Evolutionary conservation across 1,140 invertebrate genomes (phyloP).

Genomic region (Fopius arisanus): DNA sequence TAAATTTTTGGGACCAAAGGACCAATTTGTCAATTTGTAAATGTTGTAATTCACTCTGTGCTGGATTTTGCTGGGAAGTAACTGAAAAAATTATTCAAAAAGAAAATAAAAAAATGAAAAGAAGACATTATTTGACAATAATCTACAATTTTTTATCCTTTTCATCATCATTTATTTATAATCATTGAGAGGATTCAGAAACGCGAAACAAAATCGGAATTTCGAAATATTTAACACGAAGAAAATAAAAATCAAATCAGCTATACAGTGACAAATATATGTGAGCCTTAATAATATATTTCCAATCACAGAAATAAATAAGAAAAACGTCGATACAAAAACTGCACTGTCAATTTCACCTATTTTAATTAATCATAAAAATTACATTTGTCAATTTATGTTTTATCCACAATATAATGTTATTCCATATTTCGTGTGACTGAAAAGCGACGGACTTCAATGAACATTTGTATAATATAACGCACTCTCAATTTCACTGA

Average conservation of each 20-base stretch:
- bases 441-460: slow-evolving; percentile 22
- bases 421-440: neutral
- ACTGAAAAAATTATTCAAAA: too few relatives aligned
- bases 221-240: too few relatives aligned
- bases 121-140: too few relatives aligned
- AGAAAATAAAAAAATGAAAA: too few relatives aligned
- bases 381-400: slow-evolving; percentile 28
- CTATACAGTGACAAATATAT: too few relatives aligned
- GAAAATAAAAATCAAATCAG: too few relatives aligned
- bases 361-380: slow-evolving; percentile 26
- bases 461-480: slow-evolving; percentile 27
- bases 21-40: too few relatives aligned
- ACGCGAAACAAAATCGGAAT: too few relatives aligned
- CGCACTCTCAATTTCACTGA: slow-evolving; percentile 1
- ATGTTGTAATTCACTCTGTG: too few relatives aligned
- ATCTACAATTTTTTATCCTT: neutral
- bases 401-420: slow-evolving; percentile 2
- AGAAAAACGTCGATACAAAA: slow-evolving; percentile 37
- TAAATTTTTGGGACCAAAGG: too few relatives aligned
- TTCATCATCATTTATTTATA: slow-evolving; percentile 34
- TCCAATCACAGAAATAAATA: slow-evolving; percentile 41
- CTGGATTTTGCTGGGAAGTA: too few relatives aligned
- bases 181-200: too few relatives aligned
- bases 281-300: slow-evolving; percentile 28
- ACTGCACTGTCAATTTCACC: slow-evolving; percentile 17